Evolutionary conservation across 2,888 invertebrate species (phyloP), one percentile per base, ranked within the genome.

Genomic region (Chaetoderma sp.): DNA sequence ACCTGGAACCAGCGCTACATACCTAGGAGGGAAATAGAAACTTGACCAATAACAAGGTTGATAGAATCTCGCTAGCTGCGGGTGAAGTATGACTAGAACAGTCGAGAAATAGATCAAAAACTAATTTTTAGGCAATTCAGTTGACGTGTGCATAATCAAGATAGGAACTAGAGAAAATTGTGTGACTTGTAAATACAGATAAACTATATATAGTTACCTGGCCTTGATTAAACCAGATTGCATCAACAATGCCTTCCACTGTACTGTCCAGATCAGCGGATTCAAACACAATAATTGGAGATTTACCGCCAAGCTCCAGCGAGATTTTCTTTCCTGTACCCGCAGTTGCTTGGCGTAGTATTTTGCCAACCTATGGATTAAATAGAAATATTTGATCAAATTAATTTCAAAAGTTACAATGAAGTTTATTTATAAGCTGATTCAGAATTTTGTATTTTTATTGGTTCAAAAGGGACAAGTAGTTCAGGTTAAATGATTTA

Each of bases 181-280:
- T n/a, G n/a, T n/a, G n/a, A n/a, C n/a, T n/a, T n/a, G n/a, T n/a
- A n/a, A n/a, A n/a, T n/a, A n/a, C n/a, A n/a, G n/a, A n/a, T n/a
- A n/a, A n/a, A n/a, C n/a, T n/a, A n/a, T n/a, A 36, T 10, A 32
- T 0, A 25, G 50, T 58, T 77, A 89, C 89, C 87, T 88, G 86
- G 66, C 89, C 89, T 71, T 88, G 88, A 75, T 89, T 88, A 60
- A 88, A 87, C 88, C 89, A 90, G 28, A 88, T 87, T 23, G 88
- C 88, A 68, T 88, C 87, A 39, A 89, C 85, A 4, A 88, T 84
- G 36, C 86, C 86, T 71, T 89, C 89, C 55, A 88, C 87, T 1
- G 89, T 88, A 54, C 90, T 89, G 84, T 90, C 89, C 42, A 90
- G 74, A 80, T 90, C 90, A 10, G 89, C 88, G 50, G 86, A 83